Percentiles rank a stretch among this genome's conserved stretches.
phyloP scores from a whole-genome alignment of 2,888 invertebrate species.

The Piscicola geometra region DNA sequence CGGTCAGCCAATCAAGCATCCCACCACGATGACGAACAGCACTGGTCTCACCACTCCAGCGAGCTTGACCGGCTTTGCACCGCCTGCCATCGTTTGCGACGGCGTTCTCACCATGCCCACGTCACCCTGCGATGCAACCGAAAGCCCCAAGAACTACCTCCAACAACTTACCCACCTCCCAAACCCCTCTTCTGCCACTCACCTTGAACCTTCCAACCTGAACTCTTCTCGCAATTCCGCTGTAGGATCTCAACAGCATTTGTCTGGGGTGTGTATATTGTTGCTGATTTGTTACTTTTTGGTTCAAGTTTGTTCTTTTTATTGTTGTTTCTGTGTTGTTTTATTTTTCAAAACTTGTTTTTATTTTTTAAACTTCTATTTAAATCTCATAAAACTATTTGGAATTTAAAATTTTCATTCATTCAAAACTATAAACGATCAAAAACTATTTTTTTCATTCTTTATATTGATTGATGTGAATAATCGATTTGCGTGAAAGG shows the following conservation, averaged over 20 bases:
- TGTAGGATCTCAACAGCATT: constrained; percentile 25
- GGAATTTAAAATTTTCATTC: too few species aligned
- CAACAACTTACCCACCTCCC: background rate
- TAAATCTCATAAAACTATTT: too few species aligned
- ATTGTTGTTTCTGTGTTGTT: too few species aligned
- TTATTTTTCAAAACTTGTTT: too few species aligned
- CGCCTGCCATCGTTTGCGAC: constrained; percentile 27
- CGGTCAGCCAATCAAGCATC: background rate
- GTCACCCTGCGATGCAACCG: background rate
- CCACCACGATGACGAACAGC: background rate
- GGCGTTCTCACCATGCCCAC: constrained; percentile 24
- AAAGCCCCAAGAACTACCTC: background rate
- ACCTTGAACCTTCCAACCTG: background rate
- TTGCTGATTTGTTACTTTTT: too few species aligned
- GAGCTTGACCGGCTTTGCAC: background rate
- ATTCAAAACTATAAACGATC: too few species aligned
- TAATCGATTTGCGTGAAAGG: too few species aligned
- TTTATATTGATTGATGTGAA: too few species aligned
- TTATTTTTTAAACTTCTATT: too few species aligned
- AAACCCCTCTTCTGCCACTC: background rate
- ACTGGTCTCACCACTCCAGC: background rate
- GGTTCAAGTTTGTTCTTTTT: too few species aligned
- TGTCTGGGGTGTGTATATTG: constrained; percentile 18
- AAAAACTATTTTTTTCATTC: too few species aligned
- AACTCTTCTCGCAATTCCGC: constrained; percentile 1